phyloP scores from a whole-genome alignment of 1,140 invertebrate genomes.

The Anoplophora glabripennis region DNA sequence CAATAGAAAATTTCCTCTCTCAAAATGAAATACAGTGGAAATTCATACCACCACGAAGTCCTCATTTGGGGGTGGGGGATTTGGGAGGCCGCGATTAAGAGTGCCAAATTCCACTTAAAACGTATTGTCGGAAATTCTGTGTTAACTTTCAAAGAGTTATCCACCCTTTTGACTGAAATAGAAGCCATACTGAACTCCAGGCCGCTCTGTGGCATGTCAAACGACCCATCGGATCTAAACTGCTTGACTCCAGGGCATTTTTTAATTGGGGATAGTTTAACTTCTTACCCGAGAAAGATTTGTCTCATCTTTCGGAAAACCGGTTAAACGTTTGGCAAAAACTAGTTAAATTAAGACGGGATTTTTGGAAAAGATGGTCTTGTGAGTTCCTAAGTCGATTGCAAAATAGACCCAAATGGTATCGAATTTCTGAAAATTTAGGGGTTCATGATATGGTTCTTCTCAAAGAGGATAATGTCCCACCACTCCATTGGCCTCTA shows the following conservation, averaged over 20 bases:
- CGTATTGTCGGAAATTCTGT: constrained; percentile 24
- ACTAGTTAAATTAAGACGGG: too few species aligned
- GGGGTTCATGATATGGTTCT: too few species aligned
- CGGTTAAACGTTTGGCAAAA: too few species aligned
- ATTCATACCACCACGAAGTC: constrained; percentile 33
- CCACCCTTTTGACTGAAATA: constrained; percentile 33
- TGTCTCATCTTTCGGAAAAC: too few species aligned
- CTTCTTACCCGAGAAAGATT: constrained; percentile 9
- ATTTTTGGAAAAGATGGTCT: too few species aligned
- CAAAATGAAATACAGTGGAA: constrained; percentile 30
- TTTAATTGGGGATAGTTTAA: constrained; percentile 35
- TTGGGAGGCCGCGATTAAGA: constrained; percentile 33
- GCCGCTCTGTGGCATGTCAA: constrained; percentile 27
- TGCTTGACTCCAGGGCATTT: constrained; percentile 44
- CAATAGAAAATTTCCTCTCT: constrained; percentile 13
- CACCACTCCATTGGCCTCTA: too few species aligned
- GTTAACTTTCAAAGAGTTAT: constrained; percentile 34
- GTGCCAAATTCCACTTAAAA: constrained; percentile 29
- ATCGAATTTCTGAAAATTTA: too few species aligned
- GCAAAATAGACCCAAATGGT: too few species aligned
- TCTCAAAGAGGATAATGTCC: too few species aligned
- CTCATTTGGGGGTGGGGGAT: constrained; percentile 35
- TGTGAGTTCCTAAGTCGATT: too few species aligned
- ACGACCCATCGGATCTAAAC: constrained; percentile 26
- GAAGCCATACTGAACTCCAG: constrained; percentile 40